phyloP scores from a whole-genome alignment of 2,797 vertebrate species.

The Perodicticus potto region DNA sequence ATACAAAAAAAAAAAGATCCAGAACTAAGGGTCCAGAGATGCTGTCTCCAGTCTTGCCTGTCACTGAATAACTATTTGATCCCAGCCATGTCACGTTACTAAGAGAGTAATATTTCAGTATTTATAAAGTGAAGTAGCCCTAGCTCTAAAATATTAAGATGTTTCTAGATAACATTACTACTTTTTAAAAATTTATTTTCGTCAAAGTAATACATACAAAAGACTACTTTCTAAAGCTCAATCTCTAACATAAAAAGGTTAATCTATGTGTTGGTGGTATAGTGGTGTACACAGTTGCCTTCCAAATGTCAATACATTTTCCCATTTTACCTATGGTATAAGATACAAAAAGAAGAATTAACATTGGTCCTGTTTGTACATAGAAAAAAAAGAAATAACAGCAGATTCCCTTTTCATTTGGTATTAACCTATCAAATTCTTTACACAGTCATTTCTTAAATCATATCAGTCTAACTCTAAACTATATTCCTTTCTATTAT shows the following conservation, averaged over 20 bases:
- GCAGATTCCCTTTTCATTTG: neutral
- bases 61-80: neutral
- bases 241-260: constrained; percentile 32
- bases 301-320: neutral
- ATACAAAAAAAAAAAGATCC: neutral
- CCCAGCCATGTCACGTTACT: neutral
- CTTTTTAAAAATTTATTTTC: constrained; percentile 24
- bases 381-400: neutral
- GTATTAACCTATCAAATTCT: constrained; percentile 27
- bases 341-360: constrained; percentile 33
- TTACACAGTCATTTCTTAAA: constrained; percentile 37
- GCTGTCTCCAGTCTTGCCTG: neutral
- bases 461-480: constrained; percentile 7
- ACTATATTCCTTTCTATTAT: neutral
- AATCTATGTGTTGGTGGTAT: neutral
- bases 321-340: neutral
- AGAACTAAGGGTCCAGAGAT: neutral
- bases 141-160: neutral
- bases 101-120: neutral
- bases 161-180: neutral
- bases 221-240: constrained; percentile 9
- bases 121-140: neutral
- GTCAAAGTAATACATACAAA: neutral
- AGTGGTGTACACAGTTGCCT: neutral
- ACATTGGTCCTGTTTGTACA: neutral